Conservation (phyloP, 2,113 vertebrate species). For the Lynx canadensis region DNA sequence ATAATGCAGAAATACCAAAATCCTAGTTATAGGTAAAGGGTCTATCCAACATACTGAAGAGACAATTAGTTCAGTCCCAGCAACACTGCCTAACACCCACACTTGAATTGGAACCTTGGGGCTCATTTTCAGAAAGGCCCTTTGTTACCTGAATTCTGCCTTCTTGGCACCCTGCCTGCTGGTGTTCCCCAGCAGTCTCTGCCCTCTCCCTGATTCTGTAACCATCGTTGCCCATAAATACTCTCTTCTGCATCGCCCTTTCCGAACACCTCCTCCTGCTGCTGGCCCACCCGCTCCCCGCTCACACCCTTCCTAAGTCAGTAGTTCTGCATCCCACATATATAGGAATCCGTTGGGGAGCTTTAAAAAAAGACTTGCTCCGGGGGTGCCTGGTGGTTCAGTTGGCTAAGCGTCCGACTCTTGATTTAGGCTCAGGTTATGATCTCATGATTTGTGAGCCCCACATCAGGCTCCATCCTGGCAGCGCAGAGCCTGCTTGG, state of each 20-base stretch:
- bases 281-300: no score
- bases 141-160: neutral
- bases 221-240: rapidly evolving
- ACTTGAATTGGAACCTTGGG: neutral
- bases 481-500: no score
- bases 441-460: no score
- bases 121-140: neutral
- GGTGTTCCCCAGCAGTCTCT: neutral
- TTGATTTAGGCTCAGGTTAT: no score
- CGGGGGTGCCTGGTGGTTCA: no score
- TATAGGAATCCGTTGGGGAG: neutral
- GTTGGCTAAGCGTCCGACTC: no score
- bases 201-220: neutral
- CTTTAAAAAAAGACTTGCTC: neutral
- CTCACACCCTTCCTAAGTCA: neutral
- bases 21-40: conserved; percentile 56
- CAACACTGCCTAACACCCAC: neutral
- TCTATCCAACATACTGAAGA: neutral
- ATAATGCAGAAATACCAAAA: conserved; percentile 83
- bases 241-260: neutral
- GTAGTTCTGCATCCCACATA: neutral
- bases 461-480: no score
- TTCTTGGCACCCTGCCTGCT: neutral
- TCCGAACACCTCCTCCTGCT: neutral
- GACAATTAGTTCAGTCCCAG: neutral